Percentiles rank a stretch among this genome's conserved stretches.
These are phyloP conservation scores for Halcyon badia DNA, from an alignment of 2,797 vertebrate species.

Conservation along the genomic window DNA sequence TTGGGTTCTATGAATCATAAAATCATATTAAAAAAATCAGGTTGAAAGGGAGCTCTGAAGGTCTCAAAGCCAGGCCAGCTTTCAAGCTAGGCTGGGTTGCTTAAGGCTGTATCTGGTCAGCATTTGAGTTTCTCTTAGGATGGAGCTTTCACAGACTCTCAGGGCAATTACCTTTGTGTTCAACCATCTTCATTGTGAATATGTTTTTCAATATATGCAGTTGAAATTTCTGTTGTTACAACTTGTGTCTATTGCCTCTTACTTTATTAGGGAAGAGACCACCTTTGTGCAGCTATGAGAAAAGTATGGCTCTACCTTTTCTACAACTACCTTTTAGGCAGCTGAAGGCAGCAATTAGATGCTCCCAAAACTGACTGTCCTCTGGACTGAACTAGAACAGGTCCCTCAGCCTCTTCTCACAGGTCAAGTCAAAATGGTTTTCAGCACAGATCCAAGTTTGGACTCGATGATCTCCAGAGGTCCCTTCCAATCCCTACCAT, in stretches of 20 bases:
- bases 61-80: not conserved
- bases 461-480: too few species aligned
- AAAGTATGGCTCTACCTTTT: not conserved
- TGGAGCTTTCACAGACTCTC: not conserved
- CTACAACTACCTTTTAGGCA: not conserved
- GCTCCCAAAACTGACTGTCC: not conserved
- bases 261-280: not conserved
- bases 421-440: too few species aligned
- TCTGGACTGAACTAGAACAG: not conserved
- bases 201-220: not conserved
- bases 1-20: not conserved
- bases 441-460: too few species aligned
- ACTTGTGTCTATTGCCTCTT: not conserved
- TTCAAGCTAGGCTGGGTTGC: not conserved
- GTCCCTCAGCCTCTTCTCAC: not conserved
- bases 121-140: not conserved
- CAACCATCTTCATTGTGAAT: not conserved
- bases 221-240: not conserved
- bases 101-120: not conserved
- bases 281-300: not conserved
- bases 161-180: not conserved
- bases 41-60: not conserved
- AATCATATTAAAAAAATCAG: not conserved
- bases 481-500: too few species aligned
- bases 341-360: not conserved